Conservation (phyloP, 2,113 vertebrate species). For the Pollimyrus isidori region DNA sequence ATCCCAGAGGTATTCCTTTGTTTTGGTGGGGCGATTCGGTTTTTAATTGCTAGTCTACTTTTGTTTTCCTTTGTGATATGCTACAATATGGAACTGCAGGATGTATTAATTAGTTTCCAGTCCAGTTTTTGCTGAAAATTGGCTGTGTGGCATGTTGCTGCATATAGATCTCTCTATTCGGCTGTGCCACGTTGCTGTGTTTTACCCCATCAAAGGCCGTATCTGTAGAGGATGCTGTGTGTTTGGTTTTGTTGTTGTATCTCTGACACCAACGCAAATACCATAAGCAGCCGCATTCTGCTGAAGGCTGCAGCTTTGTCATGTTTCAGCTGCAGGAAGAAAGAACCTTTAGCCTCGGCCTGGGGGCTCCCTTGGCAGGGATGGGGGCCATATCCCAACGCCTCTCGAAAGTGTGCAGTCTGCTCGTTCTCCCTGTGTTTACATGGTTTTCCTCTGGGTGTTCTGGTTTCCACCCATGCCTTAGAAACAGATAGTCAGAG, state of each 20-base stretch:
- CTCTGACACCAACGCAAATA: not conserved
- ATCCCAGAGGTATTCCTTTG: not conserved
- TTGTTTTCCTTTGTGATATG: not conserved
- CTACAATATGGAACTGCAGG: not conserved
- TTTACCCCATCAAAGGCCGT: not conserved
- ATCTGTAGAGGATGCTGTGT: not conserved
- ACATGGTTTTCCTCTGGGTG: not conserved
- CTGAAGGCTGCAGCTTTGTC: not conserved
- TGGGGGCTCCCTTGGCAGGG: not conserved
- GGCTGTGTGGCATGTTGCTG: not conserved
- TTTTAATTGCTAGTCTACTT: not conserved
- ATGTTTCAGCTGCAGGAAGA: not conserved
- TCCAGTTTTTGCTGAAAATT: not conserved
- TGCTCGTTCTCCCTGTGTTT: too few relatives aligned
- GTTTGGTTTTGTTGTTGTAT: not conserved
- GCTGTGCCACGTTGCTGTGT: not conserved
- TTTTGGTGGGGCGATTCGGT: not conserved
- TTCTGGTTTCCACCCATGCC: not conserved
- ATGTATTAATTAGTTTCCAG: not conserved
- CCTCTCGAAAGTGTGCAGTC: not conserved
- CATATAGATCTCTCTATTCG: not conserved
- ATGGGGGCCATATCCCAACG: not conserved
- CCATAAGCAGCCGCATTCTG: not conserved
- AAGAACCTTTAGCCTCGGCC: not conserved
- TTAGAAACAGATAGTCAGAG: not conserved